Percentiles rank a stretch among this genome's conserved stretches.
phyloP scores from a whole-genome alignment of 2,888 invertebrate species.

The Scrobipalpa costella region DNA sequence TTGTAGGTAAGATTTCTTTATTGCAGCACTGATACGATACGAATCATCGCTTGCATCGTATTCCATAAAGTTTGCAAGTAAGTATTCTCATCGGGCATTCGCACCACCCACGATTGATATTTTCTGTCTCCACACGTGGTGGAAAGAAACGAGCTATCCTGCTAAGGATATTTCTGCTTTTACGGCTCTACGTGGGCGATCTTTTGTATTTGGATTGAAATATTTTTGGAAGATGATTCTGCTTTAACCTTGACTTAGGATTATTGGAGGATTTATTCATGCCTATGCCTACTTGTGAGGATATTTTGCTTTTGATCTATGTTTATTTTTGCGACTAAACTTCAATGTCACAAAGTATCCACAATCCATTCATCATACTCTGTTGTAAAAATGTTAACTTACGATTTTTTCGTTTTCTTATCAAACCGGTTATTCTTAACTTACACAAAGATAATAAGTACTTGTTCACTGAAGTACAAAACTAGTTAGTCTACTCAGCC shows the following conservation, averaged over 20 bases:
- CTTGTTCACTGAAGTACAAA: no score
- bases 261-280: not conserved
- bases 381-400: no score
- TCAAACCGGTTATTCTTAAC: no score
- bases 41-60: no score
- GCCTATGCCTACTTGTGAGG: not conserved
- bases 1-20: no score
- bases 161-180: conserved; percentile 53
- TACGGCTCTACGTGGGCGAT: conserved; percentile 36
- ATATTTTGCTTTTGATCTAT: not conserved
- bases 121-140: conserved; percentile 6
- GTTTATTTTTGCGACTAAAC: no score
- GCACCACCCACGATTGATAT: conserved; percentile 23
- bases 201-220: conserved; percentile 25
- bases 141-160: conserved; percentile 36
- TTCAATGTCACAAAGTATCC: no score
- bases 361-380: no score
- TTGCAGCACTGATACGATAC: no score
- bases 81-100: not conserved
- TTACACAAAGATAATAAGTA: no score
- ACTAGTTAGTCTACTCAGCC: no score
- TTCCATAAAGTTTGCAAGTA: not conserved
- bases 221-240: conserved; percentile 14
- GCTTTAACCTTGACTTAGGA: conserved; percentile 13
- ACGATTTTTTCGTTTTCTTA: no score